A percentile compares a stretch with the other conserved stretches of the same genome.
These are phyloP conservation scores for Aramus guarauna DNA, from an alignment of 2,113 vertebrate genomes.

Conservation along the genomic window DNA sequence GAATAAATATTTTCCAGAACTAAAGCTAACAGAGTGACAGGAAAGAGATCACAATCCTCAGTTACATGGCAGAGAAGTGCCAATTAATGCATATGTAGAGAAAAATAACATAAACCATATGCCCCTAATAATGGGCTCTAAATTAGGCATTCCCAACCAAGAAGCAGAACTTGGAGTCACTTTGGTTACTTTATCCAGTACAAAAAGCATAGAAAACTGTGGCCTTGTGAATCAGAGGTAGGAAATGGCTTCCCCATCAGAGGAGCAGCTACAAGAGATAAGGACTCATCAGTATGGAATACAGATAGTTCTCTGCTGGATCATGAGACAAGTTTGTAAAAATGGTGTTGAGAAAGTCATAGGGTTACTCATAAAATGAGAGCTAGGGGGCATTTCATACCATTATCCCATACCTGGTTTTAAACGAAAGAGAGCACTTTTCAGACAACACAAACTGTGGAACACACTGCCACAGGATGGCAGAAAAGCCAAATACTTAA, in stretches of 20 bases:
- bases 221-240: neutral
- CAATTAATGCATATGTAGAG: neutral
- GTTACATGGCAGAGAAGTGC: neutral
- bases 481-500: neutral
- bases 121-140: neutral
- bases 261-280: neutral
- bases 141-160: neutral
- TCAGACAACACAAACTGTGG: neutral
- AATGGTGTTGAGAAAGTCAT: neutral
- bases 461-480: neutral
- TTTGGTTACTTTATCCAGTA: neutral
- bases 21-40: neutral
- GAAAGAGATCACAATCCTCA: neutral
- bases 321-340: neutral
- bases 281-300: neutral
- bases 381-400: neutral
- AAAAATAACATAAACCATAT: neutral
- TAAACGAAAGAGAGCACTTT: neutral
- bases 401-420: neutral
- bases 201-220: neutral
- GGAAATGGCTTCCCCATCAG: neutral
- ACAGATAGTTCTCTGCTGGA: neutral
- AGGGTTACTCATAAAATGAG: neutral
- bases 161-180: neutral
- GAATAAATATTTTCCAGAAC: neutral